phyloP scores from a whole-genome alignment of 2,888 invertebrate genomes.

The Agrotis puta region DNA sequence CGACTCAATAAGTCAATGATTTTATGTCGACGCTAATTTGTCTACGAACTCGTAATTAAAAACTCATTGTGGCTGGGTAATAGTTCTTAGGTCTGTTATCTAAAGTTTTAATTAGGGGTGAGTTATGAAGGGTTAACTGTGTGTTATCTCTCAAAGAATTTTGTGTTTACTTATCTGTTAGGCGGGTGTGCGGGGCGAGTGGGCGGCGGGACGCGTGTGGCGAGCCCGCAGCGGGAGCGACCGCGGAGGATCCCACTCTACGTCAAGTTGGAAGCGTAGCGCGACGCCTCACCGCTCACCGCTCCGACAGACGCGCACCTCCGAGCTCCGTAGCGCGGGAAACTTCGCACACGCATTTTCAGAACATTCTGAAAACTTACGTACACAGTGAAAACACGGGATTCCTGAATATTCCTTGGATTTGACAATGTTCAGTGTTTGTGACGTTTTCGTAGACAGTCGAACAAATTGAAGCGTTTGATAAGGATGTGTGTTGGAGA shows the following conservation, averaged over 20 bases:
- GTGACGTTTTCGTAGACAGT: constrained; percentile 45
- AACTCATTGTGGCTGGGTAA: constrained; percentile 5
- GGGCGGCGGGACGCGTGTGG: constrained; percentile 75
- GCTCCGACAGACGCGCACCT: constrained; percentile 32
- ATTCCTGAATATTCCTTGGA: constrained; percentile 54
- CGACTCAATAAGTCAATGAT: constrained; percentile 25
- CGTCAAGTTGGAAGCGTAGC: constrained; percentile 78
- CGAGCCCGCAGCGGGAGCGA: constrained; percentile 79
- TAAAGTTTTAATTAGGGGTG: constrained; percentile 64
- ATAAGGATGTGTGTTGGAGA: constrained; percentile 64
- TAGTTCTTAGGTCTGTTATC: constrained; percentile 55
- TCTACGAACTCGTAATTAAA: constrained; percentile 35
- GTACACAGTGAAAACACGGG: constrained; percentile 47
- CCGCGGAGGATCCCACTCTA: constrained; percentile 79
- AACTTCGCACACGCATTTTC: constrained; percentile 66
- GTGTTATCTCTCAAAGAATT: constrained; percentile 67
- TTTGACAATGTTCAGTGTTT: constrained; percentile 57
- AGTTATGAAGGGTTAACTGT: constrained; percentile 61
- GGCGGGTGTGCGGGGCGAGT: constrained; percentile 67
- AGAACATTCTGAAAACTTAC: constrained; percentile 44
- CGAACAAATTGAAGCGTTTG: constrained; percentile 49
- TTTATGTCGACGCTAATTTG: constrained; percentile 23
- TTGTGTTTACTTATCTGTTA: constrained; percentile 67
- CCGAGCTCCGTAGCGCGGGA: constrained; percentile 61
- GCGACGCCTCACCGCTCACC: constrained; percentile 79